A percentile compares a stretch with the other conserved stretches of the same genome.
These are phyloP conservation scores for Jaculus jaculus DNA, from an alignment of 2,113 vertebrate species.

Conservation along the genomic window DNA sequence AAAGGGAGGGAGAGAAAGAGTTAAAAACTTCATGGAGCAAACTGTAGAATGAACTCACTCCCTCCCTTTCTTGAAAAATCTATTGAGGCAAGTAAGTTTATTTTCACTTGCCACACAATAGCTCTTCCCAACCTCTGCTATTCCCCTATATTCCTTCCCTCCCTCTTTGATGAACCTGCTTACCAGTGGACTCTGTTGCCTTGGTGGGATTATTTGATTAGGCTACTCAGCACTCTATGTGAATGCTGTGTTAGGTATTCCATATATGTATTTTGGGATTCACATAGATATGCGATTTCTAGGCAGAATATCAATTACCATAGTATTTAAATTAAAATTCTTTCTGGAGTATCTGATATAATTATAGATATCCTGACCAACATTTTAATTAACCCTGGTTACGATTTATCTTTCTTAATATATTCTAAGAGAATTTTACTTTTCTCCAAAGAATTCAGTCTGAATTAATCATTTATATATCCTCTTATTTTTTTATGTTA, in stretches of 20 bases:
- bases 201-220: neutral
- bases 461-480: constrained; percentile 41
- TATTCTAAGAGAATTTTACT: constrained; percentile 35
- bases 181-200: neutral
- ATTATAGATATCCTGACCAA: constrained; percentile 48
- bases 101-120: neutral
- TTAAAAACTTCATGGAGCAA: no score
- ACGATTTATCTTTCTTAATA: constrained; percentile 42
- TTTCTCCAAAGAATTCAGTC: neutral
- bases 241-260: constrained; percentile 1
- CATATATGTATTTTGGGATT: constrained; percentile 13
- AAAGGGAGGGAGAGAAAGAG: no score
- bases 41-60: neutral
- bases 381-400: constrained; percentile 42
- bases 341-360: constrained; percentile 34
- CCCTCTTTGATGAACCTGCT: neutral
- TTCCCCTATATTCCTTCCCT: neutral
- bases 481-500: neutral
- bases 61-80: neutral
- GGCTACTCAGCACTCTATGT: neutral
- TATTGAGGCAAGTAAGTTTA: neutral
- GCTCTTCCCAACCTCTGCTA: neutral
- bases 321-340: constrained; percentile 56
- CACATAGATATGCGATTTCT: neutral
- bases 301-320: constrained; percentile 39